Percentiles rank a stretch among this genome's conserved stretches.
Conservation (phyloP, 2,113 vertebrate species). For the Callionymus lyra region DNA sequence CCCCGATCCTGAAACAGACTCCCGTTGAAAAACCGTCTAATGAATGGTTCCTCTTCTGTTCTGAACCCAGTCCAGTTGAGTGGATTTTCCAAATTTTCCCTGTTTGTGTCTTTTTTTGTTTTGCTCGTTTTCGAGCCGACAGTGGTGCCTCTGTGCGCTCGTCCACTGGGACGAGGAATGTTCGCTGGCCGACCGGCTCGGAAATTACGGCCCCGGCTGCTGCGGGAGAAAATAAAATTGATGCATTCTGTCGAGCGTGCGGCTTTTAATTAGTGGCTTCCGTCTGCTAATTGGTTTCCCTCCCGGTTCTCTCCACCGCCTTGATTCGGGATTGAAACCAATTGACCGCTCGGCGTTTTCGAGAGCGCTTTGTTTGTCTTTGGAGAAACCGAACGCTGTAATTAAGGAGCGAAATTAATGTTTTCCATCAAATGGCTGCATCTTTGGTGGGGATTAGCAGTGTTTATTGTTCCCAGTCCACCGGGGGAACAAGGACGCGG, state of each 20-base stretch:
- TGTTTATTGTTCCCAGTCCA: no score
- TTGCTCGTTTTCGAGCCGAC: conserved; percentile 26
- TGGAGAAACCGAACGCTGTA: conserved; percentile 58
- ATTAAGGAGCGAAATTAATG: conserved; percentile 49
- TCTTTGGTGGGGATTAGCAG: no score
- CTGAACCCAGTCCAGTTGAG: conserved; percentile 26
- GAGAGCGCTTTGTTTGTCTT: conserved; percentile 61
- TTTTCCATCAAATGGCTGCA: conserved; percentile 7
- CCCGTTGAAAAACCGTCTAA: conserved; percentile 42
- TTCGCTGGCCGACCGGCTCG: conserved; percentile 36
- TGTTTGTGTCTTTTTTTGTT: conserved; percentile 30
- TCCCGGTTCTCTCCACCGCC: conserved; percentile 37
- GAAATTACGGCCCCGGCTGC: conserved; percentile 55
- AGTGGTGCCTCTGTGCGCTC: conserved; percentile 42
- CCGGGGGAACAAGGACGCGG: no score
- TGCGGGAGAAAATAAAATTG: conserved; percentile 66
- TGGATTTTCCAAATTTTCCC: conserved; percentile 29
- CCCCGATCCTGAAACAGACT: conserved; percentile 53
- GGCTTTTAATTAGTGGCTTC: conserved; percentile 74
- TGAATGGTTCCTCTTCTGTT: conserved; percentile 48
- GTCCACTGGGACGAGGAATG: conserved; percentile 34
- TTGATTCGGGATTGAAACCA: conserved; percentile 46
- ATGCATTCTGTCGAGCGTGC: conserved; percentile 65
- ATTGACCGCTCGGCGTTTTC: conserved; percentile 54
- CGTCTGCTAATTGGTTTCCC: conserved; percentile 65